phyloP scores from a whole-genome alignment of 2,797 vertebrate genomes.

The Rhynchonycteris naso region DNA sequence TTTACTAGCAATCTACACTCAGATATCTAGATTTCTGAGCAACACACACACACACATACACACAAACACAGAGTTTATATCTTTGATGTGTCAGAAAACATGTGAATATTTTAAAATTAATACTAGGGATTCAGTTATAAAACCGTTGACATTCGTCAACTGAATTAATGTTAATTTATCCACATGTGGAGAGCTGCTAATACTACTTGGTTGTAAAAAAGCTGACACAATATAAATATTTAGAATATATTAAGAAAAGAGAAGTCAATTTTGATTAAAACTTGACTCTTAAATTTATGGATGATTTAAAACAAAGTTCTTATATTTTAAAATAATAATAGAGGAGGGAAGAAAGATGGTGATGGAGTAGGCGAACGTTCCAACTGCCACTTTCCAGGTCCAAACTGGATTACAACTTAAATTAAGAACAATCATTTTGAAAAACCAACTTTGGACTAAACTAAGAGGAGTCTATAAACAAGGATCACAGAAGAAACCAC shows the following conservation, averaged over 20 bases:
- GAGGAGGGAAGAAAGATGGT: no score
- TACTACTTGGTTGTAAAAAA: neutral
- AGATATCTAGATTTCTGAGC: neutral
- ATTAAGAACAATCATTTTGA: no score
- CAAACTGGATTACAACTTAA: no score
- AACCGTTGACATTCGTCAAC: neutral
- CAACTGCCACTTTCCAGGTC: no score
- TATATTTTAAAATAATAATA: neutral
- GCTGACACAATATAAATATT: neutral
- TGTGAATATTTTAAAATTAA: neutral
- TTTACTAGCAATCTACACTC: neutral
- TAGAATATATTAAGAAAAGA: neutral
- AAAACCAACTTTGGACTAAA: no score
- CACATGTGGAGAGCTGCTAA: neutral
- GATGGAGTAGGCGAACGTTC: no score
- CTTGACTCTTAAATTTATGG: neutral
- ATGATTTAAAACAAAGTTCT: neutral
- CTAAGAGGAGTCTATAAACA: no score
- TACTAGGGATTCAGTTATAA: neutral
- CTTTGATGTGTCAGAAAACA: neutral
- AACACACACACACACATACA: neutral
- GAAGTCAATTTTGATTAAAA: constrained; percentile 14
- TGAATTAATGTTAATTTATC: neutral
- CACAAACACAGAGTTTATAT: neutral
- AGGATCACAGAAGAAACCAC: no score